Conservation (phyloP, 1,140 invertebrate genomes). For the Cydia fagiglandana region DNA sequence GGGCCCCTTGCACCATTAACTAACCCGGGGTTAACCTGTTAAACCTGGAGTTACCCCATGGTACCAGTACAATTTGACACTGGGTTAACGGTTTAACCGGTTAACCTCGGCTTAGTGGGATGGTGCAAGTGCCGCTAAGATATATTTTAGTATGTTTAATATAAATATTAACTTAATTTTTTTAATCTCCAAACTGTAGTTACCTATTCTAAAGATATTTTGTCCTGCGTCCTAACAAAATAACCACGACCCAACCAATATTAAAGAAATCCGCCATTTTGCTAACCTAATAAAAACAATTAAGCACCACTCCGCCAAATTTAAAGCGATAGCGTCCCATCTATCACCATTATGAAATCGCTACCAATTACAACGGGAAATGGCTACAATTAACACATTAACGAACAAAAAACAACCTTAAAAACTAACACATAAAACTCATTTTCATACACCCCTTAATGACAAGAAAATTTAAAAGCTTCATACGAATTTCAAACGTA, state of each 20-base stretch:
- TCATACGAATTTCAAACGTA: not conserved
- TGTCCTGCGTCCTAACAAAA: not conserved
- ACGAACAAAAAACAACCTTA: constrained; percentile 41
- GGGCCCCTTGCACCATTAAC: no score
- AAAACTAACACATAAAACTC: constrained; percentile 27
- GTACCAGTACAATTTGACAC: no score
- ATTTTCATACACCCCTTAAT: constrained; percentile 33
- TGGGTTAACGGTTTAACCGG: no score
- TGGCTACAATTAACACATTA: constrained; percentile 28
- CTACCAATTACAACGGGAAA: constrained; percentile 54
- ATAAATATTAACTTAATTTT: no score
- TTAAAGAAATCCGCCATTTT: constrained; percentile 32
- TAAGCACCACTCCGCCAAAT: constrained; percentile 21
- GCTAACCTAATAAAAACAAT: constrained; percentile 50
- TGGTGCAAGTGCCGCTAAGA: no score
- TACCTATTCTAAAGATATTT: no score
- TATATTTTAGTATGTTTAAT: no score
- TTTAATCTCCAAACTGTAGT: no score
- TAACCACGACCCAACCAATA: not conserved
- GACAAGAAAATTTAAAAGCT: not conserved
- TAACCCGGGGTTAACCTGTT: no score
- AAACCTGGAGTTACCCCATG: no score
- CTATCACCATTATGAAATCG: constrained; percentile 65
- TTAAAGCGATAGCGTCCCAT: constrained; percentile 38
- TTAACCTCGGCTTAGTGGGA: no score